Conservation (phyloP, 2,888 invertebrate genomes). For the Leptinotarsa rubiginosa region DNA sequence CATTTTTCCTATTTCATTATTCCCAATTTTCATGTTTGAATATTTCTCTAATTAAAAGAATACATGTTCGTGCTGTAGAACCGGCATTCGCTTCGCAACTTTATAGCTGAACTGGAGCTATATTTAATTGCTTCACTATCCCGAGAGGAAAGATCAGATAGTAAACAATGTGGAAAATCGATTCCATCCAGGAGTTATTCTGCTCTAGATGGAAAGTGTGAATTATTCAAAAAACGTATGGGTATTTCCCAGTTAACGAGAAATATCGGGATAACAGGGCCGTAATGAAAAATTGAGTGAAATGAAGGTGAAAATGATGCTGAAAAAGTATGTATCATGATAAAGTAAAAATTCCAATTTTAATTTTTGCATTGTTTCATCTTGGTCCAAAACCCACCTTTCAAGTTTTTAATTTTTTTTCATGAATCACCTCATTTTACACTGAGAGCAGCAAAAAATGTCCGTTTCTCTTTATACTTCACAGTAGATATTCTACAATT, state of each 20-base stretch:
- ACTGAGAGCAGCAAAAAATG: too few species aligned
- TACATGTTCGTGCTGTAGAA: conserved; percentile 10
- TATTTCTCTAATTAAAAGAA: conserved; percentile 16
- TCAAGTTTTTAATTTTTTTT: too few species aligned
- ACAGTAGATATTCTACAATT: too few species aligned
- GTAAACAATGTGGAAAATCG: conserved; percentile 42
- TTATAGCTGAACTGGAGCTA: conserved; percentile 29
- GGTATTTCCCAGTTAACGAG: conserved; percentile 5
- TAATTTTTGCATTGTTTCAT: too few species aligned
- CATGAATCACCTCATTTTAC: too few species aligned
- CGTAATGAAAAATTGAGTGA: neutral
- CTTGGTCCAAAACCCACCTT: too few species aligned
- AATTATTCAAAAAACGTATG: conserved; percentile 16
- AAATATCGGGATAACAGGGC: neutral
- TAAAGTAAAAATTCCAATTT: too few species aligned
- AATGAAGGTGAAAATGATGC: too few species aligned
- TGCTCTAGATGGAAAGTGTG: conserved; percentile 5
- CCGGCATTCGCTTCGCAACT: conserved; percentile 20
- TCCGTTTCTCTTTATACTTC: too few species aligned
- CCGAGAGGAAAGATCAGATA: conserved; percentile 38
- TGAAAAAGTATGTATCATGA: too few species aligned
- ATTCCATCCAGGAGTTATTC: conserved; percentile 34
- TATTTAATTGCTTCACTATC: conserved; percentile 42
- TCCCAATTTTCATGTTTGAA: conserved; percentile 10
- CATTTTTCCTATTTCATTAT: neutral